Conservation (phyloP, 2,888 invertebrate species). For the Maniola hyperantus region DNA sequence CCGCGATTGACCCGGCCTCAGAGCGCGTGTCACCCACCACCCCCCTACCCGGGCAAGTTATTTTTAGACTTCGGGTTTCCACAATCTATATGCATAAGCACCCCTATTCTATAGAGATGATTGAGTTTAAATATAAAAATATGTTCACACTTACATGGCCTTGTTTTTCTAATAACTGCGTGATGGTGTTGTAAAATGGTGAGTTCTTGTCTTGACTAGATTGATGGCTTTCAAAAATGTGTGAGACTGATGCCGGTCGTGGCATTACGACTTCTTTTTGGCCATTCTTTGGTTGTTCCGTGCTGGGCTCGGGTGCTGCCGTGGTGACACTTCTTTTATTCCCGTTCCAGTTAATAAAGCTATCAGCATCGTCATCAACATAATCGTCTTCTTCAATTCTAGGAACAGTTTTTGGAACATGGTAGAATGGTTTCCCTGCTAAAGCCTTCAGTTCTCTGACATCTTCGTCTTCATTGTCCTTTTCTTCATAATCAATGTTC, state of each 20-base stretch:
- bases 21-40: slow-evolving; percentile 72
- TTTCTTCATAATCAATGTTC: slow-evolving; percentile 67
- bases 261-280: slow-evolving; percentile 86
- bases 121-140: slow-evolving; percentile 31
- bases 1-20: slow-evolving; percentile 75
- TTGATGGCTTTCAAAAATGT: slow-evolving; percentile 62
- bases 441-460: slow-evolving; percentile 85
- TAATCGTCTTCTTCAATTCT: slow-evolving; percentile 69
- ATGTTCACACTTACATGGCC: slow-evolving; percentile 76
- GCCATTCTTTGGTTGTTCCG: slow-evolving; percentile 60
- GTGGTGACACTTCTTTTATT: slow-evolving; percentile 75
- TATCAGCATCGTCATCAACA: slow-evolving; percentile 65
- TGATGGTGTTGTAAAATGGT: slow-evolving; percentile 77
- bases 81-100: slow-evolving; percentile 55
- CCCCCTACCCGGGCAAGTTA: slow-evolving; percentile 72
- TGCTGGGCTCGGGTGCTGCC: slow-evolving; percentile 56
- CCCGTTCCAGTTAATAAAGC: slow-evolving; percentile 78
- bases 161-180: slow-evolving; percentile 73
- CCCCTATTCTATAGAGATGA: slow-evolving; percentile 36
- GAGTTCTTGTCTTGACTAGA: slow-evolving; percentile 55
- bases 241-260: slow-evolving; percentile 77
- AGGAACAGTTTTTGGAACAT: slow-evolving; percentile 73
- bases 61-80: slow-evolving; percentile 75
- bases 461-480: slow-evolving; percentile 83
- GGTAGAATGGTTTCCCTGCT: slow-evolving; percentile 79